Percentiles rank a stretch among this genome's conserved stretches.
Conservation (phyloP, 2,888 invertebrate species). For the Hyles lineata region DNA sequence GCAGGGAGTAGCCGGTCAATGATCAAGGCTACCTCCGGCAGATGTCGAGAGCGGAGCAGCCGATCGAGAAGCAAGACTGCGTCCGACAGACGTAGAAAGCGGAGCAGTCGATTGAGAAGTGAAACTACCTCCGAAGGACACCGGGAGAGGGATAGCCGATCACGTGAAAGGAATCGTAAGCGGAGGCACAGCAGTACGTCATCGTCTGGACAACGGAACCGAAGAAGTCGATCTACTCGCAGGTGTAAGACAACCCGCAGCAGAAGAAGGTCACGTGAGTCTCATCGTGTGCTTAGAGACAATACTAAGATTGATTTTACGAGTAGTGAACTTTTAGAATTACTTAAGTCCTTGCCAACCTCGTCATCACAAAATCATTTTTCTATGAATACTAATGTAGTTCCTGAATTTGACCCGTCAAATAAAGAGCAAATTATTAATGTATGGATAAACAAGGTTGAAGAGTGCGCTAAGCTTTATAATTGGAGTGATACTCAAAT, state of each 20-base stretch:
- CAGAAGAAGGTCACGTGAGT: not conserved
- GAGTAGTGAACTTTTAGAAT: not conserved
- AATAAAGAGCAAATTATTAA: too few relatives aligned
- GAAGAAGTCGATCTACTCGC: not conserved
- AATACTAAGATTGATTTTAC: not conserved
- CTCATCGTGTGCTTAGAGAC: not conserved
- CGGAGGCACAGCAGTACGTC: too few relatives aligned
- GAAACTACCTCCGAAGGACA: too few relatives aligned
- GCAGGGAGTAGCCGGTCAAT: not conserved
- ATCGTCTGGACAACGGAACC: too few relatives aligned
- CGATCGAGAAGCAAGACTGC: not conserved
- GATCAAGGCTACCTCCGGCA: not conserved
- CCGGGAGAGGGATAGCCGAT: too few relatives aligned
- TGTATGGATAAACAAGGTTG: too few relatives aligned
- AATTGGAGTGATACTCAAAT: too few relatives aligned
- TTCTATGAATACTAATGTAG: too few relatives aligned
- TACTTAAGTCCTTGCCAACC: not conserved
- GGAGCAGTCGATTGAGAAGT: not conserved
- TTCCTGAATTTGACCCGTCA: too few relatives aligned
- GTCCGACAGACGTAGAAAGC: not conserved
- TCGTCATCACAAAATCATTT: not conserved
- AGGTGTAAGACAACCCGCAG: not conserved
- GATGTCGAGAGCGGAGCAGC: not conserved
- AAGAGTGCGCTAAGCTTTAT: too few relatives aligned
- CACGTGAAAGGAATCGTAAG: too few relatives aligned